phyloP scores from a whole-genome alignment of 2,113 vertebrate species.

The Clarias batrachus region DNA sequence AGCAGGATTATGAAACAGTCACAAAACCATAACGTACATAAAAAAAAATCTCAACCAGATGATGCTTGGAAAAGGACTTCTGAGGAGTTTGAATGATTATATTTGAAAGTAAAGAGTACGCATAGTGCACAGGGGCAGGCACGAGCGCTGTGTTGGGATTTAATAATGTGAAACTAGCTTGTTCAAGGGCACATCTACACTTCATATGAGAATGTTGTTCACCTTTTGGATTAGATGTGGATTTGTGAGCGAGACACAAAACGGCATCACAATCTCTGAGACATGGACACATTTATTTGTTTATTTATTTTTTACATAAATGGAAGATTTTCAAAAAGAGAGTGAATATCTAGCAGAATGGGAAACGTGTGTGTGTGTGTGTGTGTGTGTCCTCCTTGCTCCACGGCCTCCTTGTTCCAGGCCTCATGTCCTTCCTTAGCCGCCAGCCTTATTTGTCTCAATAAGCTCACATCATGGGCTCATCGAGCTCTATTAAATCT shows the following conservation, averaged over 20 bases:
- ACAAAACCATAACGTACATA: background rate
- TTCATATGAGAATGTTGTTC: too few species aligned
- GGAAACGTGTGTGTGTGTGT: background rate
- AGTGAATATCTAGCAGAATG: conserved; percentile 31
- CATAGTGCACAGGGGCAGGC: background rate
- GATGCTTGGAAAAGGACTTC: background rate
- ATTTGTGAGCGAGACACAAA: background rate
- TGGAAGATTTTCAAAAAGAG: conserved; percentile 44
- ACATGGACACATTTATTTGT: background rate
- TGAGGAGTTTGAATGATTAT: background rate
- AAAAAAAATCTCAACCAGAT: background rate
- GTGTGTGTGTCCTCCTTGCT: background rate
- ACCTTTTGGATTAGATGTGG: too few species aligned
- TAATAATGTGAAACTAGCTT: background rate
- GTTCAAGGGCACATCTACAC: background rate
- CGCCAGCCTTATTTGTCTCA: conserved; percentile 51
- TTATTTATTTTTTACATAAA: conserved; percentile 46
- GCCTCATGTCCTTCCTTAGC: conserved; percentile 27
- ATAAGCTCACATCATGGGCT: conserved; percentile 47
- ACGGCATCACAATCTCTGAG: background rate
- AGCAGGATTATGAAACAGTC: background rate
- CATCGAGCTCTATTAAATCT: conserved; percentile 44
- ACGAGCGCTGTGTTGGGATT: background rate
- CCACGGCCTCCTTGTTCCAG: conserved; percentile 17
- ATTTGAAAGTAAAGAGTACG: background rate